Evolutionary conservation across 37 sponge, comb jelly and placozoan species (phyloP), one percentile per base, ranked within the genome.

Genomic region (Hexactinellida sp.): DNA sequence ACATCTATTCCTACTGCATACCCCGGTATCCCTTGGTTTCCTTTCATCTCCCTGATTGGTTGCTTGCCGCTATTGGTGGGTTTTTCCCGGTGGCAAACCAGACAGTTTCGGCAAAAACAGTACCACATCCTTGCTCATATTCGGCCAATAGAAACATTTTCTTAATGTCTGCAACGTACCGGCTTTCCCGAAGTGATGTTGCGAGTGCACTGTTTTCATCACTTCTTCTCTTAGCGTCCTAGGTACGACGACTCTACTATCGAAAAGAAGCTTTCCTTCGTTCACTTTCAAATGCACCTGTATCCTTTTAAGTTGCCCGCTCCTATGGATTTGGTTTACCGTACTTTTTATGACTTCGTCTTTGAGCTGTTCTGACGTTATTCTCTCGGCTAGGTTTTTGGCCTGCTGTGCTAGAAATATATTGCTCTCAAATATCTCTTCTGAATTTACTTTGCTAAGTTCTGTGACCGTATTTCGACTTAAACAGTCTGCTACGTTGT

Each of bases 61-160:
- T 41, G 10, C 47, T 41, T 41, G 47, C 47, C 47, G 13, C 47
- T 5, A 13, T 41, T 41, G 47, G 47, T 41, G 47, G 47, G 47
- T 13, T 41, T 41, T 5, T 5, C 47, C 5, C 47, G 47, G 13
- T 16, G 47, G 86, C 91, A 91, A 0, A 36, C 28, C 0, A 84
- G 54, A 41, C 91, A 91, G 0, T 25, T 30, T 13, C 87, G 37
- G 28, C 85, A n/a, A 86, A 37, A 30, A 82, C 0, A 36, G 25
- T 38, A n/a, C 54, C 13, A 88, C 82, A 36, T 88, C 89, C 0
- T 23, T 39, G 13, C 85, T 55, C 87, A 91, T 86, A 0, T 89
- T 87, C 30, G 47, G 51, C 89, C 91, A 91, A 88, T 87, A 88
- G 38, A 88, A 91, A 54, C 54, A 25, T 19, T 38, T 36, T 19